Base-by-base conservation (phyloP, 2,113 vertebrate genomes). In the Hypocryptadius cinnamomeus region DNA sequence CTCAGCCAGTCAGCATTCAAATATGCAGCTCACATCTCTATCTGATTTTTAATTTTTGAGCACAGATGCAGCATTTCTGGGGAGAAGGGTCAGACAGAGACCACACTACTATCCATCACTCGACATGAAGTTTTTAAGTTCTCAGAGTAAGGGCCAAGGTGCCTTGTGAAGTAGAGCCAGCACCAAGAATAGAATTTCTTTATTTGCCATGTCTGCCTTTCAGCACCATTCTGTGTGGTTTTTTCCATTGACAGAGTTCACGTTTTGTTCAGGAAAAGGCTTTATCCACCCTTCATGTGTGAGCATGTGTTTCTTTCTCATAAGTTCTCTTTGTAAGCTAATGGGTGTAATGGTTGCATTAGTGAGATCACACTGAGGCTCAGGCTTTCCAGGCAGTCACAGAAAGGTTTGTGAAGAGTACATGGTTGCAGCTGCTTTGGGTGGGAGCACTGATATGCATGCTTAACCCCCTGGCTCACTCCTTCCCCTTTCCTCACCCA, bases 381-480 rank as follows among this genome's bases (percentile, higher is more conserved):
- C 90, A 96, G 45, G 65, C 79, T 95, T 96, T 96, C 93, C 90
- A 84, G 56, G 69, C 66, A 70, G 87, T 47, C 90, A 89, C 61
- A 60, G n/a, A 25, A 56, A 80, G 21, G 33, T 65, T 80, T 37
- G 20, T 53, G 79, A 79, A 69, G 61, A 91, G 33, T 30, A 68
- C 3, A 3, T 13, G 53, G 69, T 53, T 90, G 71, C 89, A 96
- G 89, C 95, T 95, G 92, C 71, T 90, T 68, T 79, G 81, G 28
- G 37, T 79, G 69, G 89, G 76, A 95, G 53, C 40, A 45, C 24
- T 23, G 35, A 89, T 51, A 85, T 1, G 6, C 51, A 21, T 9
- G 17, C 45, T 68, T 64, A 78, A 59, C 5, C 5, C 47, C 9
- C 44, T 59, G 54, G 45, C 44, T 60, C 35, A 40, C 51, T 63